phyloP scores from a whole-genome alignment of 2,888 invertebrate species.

The Ptychoptera contaminata region DNA sequence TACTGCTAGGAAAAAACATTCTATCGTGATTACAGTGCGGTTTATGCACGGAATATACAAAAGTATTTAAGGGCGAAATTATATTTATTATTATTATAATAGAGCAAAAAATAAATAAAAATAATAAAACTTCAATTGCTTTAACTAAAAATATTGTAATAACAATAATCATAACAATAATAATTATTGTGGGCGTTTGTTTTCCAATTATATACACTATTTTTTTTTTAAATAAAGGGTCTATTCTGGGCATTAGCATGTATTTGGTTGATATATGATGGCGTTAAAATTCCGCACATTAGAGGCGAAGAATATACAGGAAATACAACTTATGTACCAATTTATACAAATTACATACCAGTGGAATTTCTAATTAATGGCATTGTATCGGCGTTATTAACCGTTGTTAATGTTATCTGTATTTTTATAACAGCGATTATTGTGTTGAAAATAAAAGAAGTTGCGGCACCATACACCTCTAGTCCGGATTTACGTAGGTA shows the following conservation, averaged over 20 bases:
- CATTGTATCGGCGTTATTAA: slow-evolving; percentile 61
- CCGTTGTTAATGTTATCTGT: slow-evolving; percentile 67
- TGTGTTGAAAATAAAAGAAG: slow-evolving; percentile 71
- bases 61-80: not conserved
- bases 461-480: slow-evolving; percentile 64
- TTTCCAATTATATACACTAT: slow-evolving; percentile 5
- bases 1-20: no score
- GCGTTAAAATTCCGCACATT: slow-evolving; percentile 50
- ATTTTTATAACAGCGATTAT: slow-evolving; percentile 68
- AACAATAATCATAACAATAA: no score
- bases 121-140: not conserved
- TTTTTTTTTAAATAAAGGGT: slow-evolving; percentile 33
- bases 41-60: not conserved
- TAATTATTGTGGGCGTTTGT: not conserved
- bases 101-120: no score
- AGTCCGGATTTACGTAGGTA: slow-evolving; percentile 51
- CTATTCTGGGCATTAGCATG: slow-evolving; percentile 58
- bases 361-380: slow-evolving; percentile 65
- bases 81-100: not conserved
- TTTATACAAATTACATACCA: slow-evolving; percentile 59
- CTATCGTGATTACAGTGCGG: no score
- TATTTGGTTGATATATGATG: slow-evolving; percentile 52
- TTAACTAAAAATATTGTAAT: no score
- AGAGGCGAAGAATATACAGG: slow-evolving; percentile 47
- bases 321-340: slow-evolving; percentile 45